A percentile compares a stretch with the other conserved stretches of the same genome.
phyloP scores from a whole-genome alignment of 2,113 vertebrate genomes.

The Ammodytes dubius region DNA sequence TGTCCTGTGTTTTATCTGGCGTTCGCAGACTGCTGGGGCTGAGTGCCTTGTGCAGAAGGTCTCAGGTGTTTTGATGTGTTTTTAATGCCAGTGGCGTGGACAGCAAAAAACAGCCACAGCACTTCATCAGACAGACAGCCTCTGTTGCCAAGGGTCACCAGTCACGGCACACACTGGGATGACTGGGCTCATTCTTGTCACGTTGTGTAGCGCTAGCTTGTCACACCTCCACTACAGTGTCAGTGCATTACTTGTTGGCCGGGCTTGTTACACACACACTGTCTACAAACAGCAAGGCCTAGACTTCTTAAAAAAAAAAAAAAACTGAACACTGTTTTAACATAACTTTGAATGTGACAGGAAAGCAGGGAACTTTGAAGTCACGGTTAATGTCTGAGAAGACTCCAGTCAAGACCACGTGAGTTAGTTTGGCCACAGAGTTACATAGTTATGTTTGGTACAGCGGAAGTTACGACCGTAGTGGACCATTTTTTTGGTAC shows the following conservation, averaged over 20 bases:
- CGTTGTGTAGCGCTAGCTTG: conserved; percentile 32
- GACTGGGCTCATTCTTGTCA: conserved; percentile 42
- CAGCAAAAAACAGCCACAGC: conserved; percentile 20
- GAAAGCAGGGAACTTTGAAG: too few relatives aligned
- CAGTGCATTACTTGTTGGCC: conserved; percentile 41
- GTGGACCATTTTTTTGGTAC: too few relatives aligned
- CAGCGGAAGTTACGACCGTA: too few relatives aligned
- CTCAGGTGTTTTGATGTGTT: conserved; percentile 62
- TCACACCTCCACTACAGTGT: conserved; percentile 45
- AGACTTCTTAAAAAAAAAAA: too few relatives aligned
- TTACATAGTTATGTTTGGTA: too few relatives aligned
- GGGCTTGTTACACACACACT: conserved; percentile 44
- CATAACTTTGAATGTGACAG: too few relatives aligned
- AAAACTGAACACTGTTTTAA: too few relatives aligned
- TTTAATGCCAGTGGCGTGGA: conserved; percentile 46
- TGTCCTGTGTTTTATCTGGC: conserved; percentile 26
- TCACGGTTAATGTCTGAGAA: too few relatives aligned
- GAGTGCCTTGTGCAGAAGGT: conserved; percentile 18
- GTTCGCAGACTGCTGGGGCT: conserved; percentile 16
- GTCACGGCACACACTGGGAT: conserved; percentile 23
- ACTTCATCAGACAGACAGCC: conserved; percentile 44
- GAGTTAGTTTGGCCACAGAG: too few relatives aligned
- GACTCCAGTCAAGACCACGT: too few relatives aligned
- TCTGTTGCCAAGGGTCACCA: conserved; percentile 50
- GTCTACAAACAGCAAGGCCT: too few relatives aligned